Evolutionary conservation across 2,888 invertebrate species (phyloP).

Genomic region (Drosophila dives): DNA sequence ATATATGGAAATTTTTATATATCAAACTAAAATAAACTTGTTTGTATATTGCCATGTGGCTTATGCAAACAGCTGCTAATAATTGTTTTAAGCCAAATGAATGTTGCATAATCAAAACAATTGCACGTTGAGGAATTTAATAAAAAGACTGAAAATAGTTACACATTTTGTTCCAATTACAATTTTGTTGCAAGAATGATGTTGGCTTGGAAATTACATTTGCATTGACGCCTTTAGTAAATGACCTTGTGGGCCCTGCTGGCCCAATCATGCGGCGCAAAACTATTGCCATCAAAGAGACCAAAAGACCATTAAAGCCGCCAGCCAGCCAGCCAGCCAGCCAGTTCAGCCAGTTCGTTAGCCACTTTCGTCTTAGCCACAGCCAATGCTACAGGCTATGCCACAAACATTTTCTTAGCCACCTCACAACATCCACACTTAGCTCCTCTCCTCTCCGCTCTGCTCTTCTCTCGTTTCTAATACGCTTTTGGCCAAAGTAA

Average conservation of each 20-base stretch:
- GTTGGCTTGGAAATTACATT: constrained; percentile 33
- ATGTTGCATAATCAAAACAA: not conserved
- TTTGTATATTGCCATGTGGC: not conserved
- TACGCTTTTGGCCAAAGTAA: constrained; percentile 77
- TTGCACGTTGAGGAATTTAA: not conserved
- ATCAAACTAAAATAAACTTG: not conserved
- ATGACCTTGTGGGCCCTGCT: constrained; percentile 54
- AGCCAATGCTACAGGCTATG: constrained; percentile 40
- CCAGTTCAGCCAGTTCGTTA: constrained; percentile 52
- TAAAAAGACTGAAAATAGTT: not conserved
- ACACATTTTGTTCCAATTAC: not conserved
- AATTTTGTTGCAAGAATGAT: constrained; percentile 6
- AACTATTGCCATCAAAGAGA: constrained; percentile 34
- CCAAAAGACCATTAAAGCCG: constrained; percentile 61
- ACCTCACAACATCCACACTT: constrained; percentile 2
- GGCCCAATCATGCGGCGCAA: constrained; percentile 23
- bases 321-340: constrained; percentile 38
- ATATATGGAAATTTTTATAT: not conserved
- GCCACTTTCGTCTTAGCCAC: constrained; percentile 60
- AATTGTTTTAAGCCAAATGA: not conserved
- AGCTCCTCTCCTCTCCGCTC: not conserved
- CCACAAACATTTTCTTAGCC: constrained; percentile 11
- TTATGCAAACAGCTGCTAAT: not conserved
- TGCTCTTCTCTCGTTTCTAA: constrained; percentile 56
- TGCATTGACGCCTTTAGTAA: constrained; percentile 45